phyloP scores from a whole-genome alignment of 2,113 vertebrate species.

The Lepus americanus region DNA sequence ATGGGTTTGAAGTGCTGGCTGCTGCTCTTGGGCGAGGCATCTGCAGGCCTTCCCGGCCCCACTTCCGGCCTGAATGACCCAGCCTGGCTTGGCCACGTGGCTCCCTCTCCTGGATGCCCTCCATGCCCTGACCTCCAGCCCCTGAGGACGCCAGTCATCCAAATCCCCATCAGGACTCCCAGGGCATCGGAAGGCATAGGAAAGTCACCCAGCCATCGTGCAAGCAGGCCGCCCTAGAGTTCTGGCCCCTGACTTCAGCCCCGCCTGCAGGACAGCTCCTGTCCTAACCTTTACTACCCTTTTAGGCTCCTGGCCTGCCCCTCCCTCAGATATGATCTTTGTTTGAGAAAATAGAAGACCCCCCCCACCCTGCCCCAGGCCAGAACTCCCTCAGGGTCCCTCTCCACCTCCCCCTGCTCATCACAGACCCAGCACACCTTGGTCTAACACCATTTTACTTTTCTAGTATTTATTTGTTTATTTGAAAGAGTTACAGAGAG shows the following conservation, averaged over 20 bases:
- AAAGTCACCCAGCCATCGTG: slow-evolving; percentile 71
- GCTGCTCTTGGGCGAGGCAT: background rate
- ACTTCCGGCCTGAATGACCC: slow-evolving; percentile 50
- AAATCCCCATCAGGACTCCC: slow-evolving; percentile 71
- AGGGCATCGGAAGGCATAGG: slow-evolving; percentile 70
- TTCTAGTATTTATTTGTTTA: too few relatives aligned
- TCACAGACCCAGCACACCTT: background rate
- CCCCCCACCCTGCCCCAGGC: background rate
- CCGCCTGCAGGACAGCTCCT: slow-evolving; percentile 62
- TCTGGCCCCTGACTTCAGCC: slow-evolving; percentile 71
- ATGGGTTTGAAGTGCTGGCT: background rate
- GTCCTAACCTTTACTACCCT: slow-evolving; percentile 50
- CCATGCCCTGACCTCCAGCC: slow-evolving; percentile 64
- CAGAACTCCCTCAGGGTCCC: background rate
- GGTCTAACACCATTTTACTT: background rate
- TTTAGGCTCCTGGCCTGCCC: background rate
- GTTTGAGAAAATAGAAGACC: slow-evolving; percentile 51
- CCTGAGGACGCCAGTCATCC: slow-evolving; percentile 58
- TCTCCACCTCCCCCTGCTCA: background rate
- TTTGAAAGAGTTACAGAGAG: too few relatives aligned
- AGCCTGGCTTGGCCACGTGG: slow-evolving; percentile 31
- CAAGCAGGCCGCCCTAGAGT: slow-evolving; percentile 72
- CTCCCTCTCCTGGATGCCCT: slow-evolving; percentile 51
- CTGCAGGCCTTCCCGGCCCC: slow-evolving; percentile 59
- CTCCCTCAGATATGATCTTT: background rate